phyloP scores from a whole-genome alignment of 2,113 vertebrate genomes.

The Mormoops blainvillei region DNA sequence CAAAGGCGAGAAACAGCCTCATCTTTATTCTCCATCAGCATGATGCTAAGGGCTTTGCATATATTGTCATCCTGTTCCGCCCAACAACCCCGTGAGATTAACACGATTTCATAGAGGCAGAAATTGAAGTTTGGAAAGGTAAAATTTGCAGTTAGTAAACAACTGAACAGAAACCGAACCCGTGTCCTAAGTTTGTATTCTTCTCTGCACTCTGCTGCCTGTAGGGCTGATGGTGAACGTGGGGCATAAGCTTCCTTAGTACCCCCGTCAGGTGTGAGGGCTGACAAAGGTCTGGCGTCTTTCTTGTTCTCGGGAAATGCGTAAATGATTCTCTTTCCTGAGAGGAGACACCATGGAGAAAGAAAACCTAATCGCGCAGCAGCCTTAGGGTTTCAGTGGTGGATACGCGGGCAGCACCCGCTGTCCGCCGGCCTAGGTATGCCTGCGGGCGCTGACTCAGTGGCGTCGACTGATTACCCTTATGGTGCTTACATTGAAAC shows the following conservation, averaged over 20 bases:
- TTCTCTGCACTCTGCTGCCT: not conserved
- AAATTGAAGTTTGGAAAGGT: not conserved
- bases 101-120: not conserved
- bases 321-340: not conserved
- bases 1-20: not conserved
- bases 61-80: not conserved
- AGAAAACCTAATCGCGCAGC: not conserved
- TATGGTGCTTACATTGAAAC: not conserved
- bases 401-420: not conserved
- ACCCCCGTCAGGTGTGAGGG: too few relatives aligned
- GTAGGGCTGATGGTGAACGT: not conserved
- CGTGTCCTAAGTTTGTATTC: too few relatives aligned
- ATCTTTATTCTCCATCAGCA: not conserved
- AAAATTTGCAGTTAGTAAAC: not conserved
- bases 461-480: fast-evolving
- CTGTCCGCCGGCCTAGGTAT: not conserved
- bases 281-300: not conserved
- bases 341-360: not conserved
- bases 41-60: not conserved
- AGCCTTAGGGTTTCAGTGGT: not conserved
- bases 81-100: not conserved
- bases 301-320: not conserved
- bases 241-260: not conserved
- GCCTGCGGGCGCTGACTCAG: fast-evolving
- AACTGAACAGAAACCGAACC: not conserved